Base-by-base conservation (phyloP, 2,113 vertebrate species). In the Piliocolobus tephrosceles region DNA sequence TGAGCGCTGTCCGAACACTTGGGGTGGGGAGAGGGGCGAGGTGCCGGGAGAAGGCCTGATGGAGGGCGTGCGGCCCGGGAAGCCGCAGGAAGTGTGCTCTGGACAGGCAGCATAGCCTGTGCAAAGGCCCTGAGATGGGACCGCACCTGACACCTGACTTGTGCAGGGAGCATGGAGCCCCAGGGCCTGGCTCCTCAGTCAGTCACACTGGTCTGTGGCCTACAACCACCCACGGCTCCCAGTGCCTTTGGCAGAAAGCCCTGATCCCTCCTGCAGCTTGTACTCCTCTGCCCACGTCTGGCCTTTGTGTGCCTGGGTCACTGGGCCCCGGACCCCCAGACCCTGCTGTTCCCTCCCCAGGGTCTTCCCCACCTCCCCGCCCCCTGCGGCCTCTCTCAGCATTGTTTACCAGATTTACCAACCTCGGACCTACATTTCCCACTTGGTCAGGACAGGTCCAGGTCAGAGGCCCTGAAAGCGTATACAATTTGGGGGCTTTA, bases 71-170 rank as follows among this genome's bases (percentile, higher is more conserved):
- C 25, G 4, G 25, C 58, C 58, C 10, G 0, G 58, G 25, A 61
- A 27, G 58, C 58, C 35, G 25, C 3, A 14, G 38, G 80, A 73
- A 47, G 73, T 50, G 32, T 1, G 2, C 55, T 75, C 43, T 12
- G 9, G 64, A 17, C 30, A 45, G 27, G 45, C 0, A 2, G 38
- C n/a, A 9, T 0, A 5, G 52, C 22, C 73, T 5, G 1, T 50
- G 76, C 81, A 12, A 43, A 88, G 55, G n/a, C 55, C 70, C 22
- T 50, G 35, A 64, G 55, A 84, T 16, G 40, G 8, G 14, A 12
- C 2, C 1, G 6, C 10, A 18, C 20, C 72, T 32, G 52, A 25
- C 45, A 18, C 20, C 72, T 32, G 52, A 25, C 38, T 57, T n/a
- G 38, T 43, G 7, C 2, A 18, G 81, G 68, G 0, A 70, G 32